Evolutionary conservation across 1,140 invertebrate species (phyloP).

Genomic region (Archivesica marissinica): DNA sequence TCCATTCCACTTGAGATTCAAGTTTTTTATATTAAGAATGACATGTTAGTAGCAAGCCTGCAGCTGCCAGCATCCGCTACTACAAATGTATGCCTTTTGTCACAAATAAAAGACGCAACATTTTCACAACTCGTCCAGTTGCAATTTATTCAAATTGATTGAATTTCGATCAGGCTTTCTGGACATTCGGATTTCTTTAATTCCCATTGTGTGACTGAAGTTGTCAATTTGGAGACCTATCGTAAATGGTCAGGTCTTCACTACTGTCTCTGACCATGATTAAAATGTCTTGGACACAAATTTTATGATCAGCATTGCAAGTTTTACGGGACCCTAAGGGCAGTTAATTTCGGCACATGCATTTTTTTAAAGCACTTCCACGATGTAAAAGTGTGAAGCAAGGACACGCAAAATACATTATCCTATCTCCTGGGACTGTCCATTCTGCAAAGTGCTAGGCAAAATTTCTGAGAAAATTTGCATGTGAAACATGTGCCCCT

Average conservation of each 20-base stretch:
- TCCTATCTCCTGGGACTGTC: slow-evolving; percentile 20
- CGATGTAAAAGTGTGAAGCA: slow-evolving; percentile 22
- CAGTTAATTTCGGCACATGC: slow-evolving; percentile 25
- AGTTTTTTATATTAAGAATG: not conserved
- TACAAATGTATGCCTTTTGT: slow-evolving; percentile 39
- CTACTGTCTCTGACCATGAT: not conserved
- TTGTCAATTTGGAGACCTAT: slow-evolving; percentile 13
- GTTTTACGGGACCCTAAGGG: not conserved
- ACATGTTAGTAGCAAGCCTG: not conserved
- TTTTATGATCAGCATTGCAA: slow-evolving; percentile 43
- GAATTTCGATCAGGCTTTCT: slow-evolving; percentile 39
- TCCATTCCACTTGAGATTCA: slow-evolving; percentile 17
- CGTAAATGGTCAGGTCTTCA: slow-evolving; percentile 29
- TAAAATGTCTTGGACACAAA: slow-evolving; percentile 3
- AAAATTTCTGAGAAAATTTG: slow-evolving; percentile 38
- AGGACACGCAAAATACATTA: slow-evolving; percentile 42
- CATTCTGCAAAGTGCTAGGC: slow-evolving; percentile 1
- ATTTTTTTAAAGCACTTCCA: slow-evolving; percentile 15
- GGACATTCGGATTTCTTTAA: slow-evolving; percentile 48
- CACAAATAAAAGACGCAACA: not conserved
- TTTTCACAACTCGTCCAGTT: too few relatives aligned
- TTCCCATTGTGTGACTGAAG: slow-evolving; percentile 31
- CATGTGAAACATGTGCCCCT: slow-evolving; percentile 11
- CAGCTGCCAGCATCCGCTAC: slow-evolving; percentile 1
- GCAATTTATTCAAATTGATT: slow-evolving; percentile 16